These are phyloP conservation scores for Leptatherina wallacei DNA, from an alignment of 2,797 vertebrate genomes.

Conservation along the genomic window DNA sequence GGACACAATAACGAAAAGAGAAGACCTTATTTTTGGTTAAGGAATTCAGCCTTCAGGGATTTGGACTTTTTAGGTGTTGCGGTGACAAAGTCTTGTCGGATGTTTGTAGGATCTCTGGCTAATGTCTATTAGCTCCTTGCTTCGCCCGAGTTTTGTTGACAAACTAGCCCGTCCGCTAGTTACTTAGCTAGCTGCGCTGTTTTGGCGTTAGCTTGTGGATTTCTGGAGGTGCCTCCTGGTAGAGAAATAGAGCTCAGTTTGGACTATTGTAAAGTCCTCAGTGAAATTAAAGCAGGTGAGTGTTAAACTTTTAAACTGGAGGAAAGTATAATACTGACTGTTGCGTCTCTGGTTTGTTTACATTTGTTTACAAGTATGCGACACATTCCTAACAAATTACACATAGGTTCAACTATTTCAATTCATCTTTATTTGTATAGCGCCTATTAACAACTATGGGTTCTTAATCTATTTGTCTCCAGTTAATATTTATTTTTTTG, in stretches of 20 bases:
- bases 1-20: conserved; percentile 4
- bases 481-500: neutral
- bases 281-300: conserved; percentile 69
- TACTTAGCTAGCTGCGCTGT: conserved; percentile 31
- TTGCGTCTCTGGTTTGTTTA: conserved; percentile 52
- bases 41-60: neutral
- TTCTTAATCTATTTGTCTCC: neutral
- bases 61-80: conserved; percentile 18
- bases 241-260: conserved; percentile 12
- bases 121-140: conserved; percentile 55
- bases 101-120: conserved; percentile 33
- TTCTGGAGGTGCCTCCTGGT: neutral
- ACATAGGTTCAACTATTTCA: neutral
- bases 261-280: conserved; percentile 5
- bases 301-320: conserved; percentile 14
- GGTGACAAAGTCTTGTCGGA: conserved; percentile 38
- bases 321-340: neutral
- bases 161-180: conserved; percentile 57
- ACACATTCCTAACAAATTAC: neutral
- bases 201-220: neutral
- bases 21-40: neutral
- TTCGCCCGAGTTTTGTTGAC: conserved; percentile 74
- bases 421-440: no score
- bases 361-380: conserved; percentile 6
- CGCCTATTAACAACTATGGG: neutral